phyloP scores from a whole-genome alignment of 2,113 vertebrate genomes.

The Caranx ignobilis region DNA sequence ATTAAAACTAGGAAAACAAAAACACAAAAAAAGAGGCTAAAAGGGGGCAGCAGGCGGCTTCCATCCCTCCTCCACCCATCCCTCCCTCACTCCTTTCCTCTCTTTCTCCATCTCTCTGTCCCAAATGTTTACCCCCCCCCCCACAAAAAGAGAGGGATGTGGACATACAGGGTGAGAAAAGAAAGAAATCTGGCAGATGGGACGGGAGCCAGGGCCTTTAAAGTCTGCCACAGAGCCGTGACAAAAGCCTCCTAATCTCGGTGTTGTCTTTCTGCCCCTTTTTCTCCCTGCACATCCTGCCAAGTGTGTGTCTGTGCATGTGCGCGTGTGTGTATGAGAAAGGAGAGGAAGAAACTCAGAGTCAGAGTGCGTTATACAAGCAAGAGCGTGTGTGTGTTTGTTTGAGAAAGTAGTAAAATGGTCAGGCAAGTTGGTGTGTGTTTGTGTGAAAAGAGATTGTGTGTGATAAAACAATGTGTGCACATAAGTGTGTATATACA shows the following conservation, averaged over 20 bases:
- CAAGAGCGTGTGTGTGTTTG: conserved; percentile 26
- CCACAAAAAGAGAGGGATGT: conserved; percentile 77
- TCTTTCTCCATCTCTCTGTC: conserved; percentile 46
- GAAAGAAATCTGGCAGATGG: conserved; percentile 86
- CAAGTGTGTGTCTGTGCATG: conserved; percentile 62
- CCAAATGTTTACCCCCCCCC: conserved; percentile 78
- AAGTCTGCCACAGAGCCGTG: conserved; percentile 88
- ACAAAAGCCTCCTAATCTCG: conserved; percentile 90
- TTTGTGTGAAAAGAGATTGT: conserved; percentile 30
- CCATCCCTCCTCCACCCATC: conserved; percentile 65
- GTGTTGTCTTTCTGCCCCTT: conserved; percentile 88
- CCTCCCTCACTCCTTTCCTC: conserved; percentile 50
- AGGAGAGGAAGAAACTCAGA: conserved; percentile 46
- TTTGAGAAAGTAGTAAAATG: conserved; percentile 48
- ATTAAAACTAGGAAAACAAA: conserved; percentile 78
- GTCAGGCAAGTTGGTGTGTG: conserved; percentile 7
- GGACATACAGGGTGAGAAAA: conserved; percentile 77
- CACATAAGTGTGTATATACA: not conserved
- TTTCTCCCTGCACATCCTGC: conserved; percentile 82
- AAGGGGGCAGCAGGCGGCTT: conserved; percentile 71
- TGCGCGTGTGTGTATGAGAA: conserved; percentile 23
- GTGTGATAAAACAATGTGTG: conserved; percentile 37
- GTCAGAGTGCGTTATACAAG: conserved; percentile 40
- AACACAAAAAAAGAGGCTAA: conserved; percentile 73
- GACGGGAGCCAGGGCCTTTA: conserved; percentile 87